Evolutionary conservation across 2,797 vertebrate genomes (phyloP), one percentile per base, ranked within the genome.

Genomic region (Syngnathus acus): DNA sequence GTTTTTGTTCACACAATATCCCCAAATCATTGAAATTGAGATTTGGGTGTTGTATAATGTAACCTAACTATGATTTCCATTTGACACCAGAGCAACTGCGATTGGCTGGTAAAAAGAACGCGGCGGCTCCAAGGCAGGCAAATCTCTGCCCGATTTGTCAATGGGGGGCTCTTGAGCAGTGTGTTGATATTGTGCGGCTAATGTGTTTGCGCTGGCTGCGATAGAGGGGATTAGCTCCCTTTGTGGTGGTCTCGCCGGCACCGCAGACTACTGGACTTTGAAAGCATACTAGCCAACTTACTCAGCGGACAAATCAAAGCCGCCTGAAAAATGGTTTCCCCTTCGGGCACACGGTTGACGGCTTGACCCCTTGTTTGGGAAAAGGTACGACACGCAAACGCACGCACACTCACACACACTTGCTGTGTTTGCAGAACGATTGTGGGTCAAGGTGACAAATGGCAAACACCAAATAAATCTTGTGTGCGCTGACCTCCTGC

Each of bases 191-290:
- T 84, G 85, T 83, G 81, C 67, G 73, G 74, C 86, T 89, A 89
- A 90, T 89, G 87, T 89, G 88, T 90, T 89, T 89, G 87, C 80
- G 71, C 80, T 86, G 84, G 86, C 82, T 82, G 84, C 79, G 84
- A 87, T 86, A 82, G 87, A 78, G 78, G 72, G 84, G 83, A 86
- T 87, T 85, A 86, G 78, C 73, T 78, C 79, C 74, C 76, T 85
- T 85, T 87, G 82, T 81, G 87, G 79, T 76, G 74, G 84, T 81
- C 81, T 68, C 54, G 78, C 73, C 75, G 73, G 80, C 80, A 82
- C 81, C 51, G 71, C 80, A 88, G 81, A 89, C 89, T 90, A 89
- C 88, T 86, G 90, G 86, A 91, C 89, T 90, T 89, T 90, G 86
- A 89, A 83, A 84, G 86, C 83, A 86, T 77, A 87, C 81, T 82